Conservation (phyloP, 2,113 vertebrate genomes). For the Cottus gobio region DNA sequence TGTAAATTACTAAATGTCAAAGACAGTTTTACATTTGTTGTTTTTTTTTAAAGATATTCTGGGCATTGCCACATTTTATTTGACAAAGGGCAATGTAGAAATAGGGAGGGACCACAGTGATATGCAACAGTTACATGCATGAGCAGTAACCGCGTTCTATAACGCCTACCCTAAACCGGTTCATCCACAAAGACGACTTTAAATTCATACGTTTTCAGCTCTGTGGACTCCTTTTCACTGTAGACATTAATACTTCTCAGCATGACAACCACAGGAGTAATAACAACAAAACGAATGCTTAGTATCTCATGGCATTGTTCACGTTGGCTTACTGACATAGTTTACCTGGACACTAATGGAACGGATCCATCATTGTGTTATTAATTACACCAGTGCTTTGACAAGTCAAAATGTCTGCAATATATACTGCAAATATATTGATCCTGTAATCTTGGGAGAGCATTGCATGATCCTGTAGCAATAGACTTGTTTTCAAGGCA, state of each 20-base stretch:
- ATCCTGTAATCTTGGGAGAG: background rate
- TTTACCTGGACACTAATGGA: slow-evolving; percentile 22
- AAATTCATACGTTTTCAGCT: background rate
- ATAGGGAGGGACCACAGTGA: background rate
- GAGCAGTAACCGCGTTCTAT: background rate
- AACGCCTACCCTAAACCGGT: background rate
- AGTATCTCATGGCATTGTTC: background rate
- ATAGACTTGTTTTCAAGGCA: background rate
- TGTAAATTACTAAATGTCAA: slow-evolving; percentile 2
- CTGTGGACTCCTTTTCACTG: background rate
- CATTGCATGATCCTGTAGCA: background rate
- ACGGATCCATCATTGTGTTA: background rate
- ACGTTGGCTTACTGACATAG: background rate
- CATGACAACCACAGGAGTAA: slow-evolving; percentile 8
- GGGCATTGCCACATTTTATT: background rate
- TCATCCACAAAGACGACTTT: background rate
- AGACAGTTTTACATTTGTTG: background rate
- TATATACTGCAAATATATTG: background rate
- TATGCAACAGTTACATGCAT: background rate
- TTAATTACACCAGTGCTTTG: background rate
- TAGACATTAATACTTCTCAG: background rate
- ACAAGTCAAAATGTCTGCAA: background rate
- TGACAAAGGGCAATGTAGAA: background rate
- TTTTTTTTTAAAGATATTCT: background rate
- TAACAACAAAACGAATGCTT: slow-evolving; percentile 1